Percentiles rank a stretch among this genome's conserved stretches.
These are phyloP conservation scores for Heliconius ismenius DNA, from an alignment of 2,888 invertebrate species.

Conservation along the genomic window DNA sequence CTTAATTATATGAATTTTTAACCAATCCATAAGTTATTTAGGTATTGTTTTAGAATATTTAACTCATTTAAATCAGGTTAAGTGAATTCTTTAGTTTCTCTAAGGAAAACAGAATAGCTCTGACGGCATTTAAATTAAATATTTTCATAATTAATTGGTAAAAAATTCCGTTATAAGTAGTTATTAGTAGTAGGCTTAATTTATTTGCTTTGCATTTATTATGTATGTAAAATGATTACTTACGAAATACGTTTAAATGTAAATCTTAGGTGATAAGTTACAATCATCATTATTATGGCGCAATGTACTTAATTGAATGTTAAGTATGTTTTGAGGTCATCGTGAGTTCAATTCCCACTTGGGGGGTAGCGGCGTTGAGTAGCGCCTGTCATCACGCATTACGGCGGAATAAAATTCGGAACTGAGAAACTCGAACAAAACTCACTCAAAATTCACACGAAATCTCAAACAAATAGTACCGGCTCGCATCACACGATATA, in stretches of 20 bases:
- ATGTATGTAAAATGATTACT: not conserved
- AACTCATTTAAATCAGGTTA: constrained; percentile 37
- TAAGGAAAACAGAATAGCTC: constrained; percentile 23
- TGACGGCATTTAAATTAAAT: constrained; percentile 17
- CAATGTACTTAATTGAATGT: not conserved
- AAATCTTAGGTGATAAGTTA: not conserved
- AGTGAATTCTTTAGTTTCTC: constrained; percentile 29
- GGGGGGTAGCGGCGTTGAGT: no score
- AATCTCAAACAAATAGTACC: constrained; percentile 48
- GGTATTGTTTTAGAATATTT: constrained; percentile 35
- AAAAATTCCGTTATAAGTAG: constrained; percentile 9
- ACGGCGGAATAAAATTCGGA: no score
- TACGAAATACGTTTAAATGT: not conserved
- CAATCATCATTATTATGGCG: not conserved
- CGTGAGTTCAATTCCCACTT: no score
- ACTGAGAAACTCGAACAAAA: constrained; percentile 8
- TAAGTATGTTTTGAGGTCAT: not conserved
- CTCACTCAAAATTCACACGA: constrained; percentile 8
- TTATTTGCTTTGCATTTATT: not conserved
- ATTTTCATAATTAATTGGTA: constrained; percentile 16
- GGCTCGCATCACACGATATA: constrained; percentile 57
- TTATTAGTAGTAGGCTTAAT: not conserved
- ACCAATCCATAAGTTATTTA: constrained; percentile 16
- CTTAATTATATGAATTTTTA: constrained; percentile 21
- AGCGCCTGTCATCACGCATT: no score